Evolutionary conservation across 1,140 invertebrate genomes (phyloP).

Genomic region (Aradophagus sp.): DNA sequence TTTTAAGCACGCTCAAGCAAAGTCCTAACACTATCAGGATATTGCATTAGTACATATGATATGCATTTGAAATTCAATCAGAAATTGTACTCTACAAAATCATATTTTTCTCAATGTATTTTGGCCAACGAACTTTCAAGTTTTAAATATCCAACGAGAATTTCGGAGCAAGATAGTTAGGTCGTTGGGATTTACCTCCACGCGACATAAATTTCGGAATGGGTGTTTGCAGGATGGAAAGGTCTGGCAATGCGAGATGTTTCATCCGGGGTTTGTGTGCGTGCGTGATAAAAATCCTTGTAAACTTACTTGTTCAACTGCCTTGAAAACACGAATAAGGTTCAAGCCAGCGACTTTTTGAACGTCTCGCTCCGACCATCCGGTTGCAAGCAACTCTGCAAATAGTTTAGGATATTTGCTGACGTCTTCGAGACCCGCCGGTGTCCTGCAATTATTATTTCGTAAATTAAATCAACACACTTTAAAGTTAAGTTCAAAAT

Average conservation of each 20-base stretch:
- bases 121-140: too few species aligned
- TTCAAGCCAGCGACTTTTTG: slow-evolving; percentile 83
- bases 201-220: slow-evolving; percentile 23
- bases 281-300: slow-evolving; percentile 40
- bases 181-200: slow-evolving; percentile 22
- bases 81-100: too few species aligned
- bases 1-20: too few species aligned
- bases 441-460: slow-evolving; percentile 71
- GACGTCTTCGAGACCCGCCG: slow-evolving; percentile 80
- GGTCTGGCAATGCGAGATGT: slow-evolving; percentile 25
- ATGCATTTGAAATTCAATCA: too few species aligned
- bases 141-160: too few species aligned
- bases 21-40: too few species aligned
- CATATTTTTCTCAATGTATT: too few species aligned
- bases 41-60: too few species aligned
- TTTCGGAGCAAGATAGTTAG: too few species aligned
- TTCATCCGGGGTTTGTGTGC: slow-evolving; percentile 9
- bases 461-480: slow-evolving; percentile 26
- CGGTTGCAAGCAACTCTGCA: slow-evolving; percentile 75
- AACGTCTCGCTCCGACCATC: slow-evolving; percentile 80
- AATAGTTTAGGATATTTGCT: slow-evolving; percentile 82
- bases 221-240: slow-evolving; percentile 9
- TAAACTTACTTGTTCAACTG: slow-evolving; percentile 79
- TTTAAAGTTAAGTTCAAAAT: too few species aligned
- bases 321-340: slow-evolving; percentile 80